Evolutionary conservation across 2,797 vertebrate species (phyloP), one percentile per base, ranked within the genome.

Genomic region (Sebastiscus albofasciatus): DNA sequence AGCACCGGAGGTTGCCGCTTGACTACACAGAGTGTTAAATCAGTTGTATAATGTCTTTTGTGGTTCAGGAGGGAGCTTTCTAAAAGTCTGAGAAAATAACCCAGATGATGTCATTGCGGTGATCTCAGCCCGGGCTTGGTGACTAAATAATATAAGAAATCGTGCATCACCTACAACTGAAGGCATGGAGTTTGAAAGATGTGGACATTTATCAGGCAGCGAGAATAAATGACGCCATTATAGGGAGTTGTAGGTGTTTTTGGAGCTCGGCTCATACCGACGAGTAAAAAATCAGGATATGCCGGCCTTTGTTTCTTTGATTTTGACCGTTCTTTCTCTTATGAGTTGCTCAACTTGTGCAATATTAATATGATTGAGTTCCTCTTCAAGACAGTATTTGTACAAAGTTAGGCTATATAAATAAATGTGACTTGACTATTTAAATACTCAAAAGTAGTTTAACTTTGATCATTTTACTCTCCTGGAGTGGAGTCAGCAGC

Each of bases 231-330:
- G 6, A 59, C 1, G 34, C 14, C 36, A 13, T 49, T 36, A 29
- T 26, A 27, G 56, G 56, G 24, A 55, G 46, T 27, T 65, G 49
- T 55, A 6, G 36, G 24, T 46, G 36, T 29, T 58, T 58, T 36
- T 29, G 16, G 22, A 55, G 60, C 22, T 2, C 2, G 8, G 12
- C 3, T 36, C 46, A 52, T 0, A 52, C 46, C 0, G 8, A 1
- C 1, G 24, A 39, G 14, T 31, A 9, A 20, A 7, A 52, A 34
- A 9, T 73, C n/a, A 8, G 8, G 2, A 58, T 31, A 33, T 42
- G 13, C 24, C 3, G 0, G 1, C 22, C 16, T 55, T 10, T 34
- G 13, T 62, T 72, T 59, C 55, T 42, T 71, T 8, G 13, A 56
- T 36, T 56, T 36, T 20, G 31, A 33, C 22, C 1, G 5, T 34